These are phyloP conservation scores for Pimephales promelas DNA, from an alignment of 2,113 vertebrate species.

Conservation along the genomic window DNA sequence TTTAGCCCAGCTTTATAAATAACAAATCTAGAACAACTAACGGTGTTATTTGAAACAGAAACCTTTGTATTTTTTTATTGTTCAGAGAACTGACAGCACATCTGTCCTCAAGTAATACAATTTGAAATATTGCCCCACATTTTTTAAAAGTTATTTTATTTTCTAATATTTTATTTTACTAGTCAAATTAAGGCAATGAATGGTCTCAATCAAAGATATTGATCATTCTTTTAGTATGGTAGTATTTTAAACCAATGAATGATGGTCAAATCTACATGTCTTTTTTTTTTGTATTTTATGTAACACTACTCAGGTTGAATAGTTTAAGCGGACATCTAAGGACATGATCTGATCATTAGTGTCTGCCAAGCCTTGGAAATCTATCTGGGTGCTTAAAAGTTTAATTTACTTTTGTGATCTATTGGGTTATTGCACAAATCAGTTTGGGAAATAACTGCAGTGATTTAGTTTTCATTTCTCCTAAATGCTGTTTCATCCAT, in stretches of 20 bases:
- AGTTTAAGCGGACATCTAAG: constrained; percentile 13
- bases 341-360: constrained; percentile 28
- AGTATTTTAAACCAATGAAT: not conserved
- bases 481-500: constrained; percentile 45
- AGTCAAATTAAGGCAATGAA: not conserved
- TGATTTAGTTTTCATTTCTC: constrained; percentile 44
- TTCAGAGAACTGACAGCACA: not conserved
- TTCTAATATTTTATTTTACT: not conserved
- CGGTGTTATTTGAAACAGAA: not conserved
- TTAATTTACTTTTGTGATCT: constrained; percentile 30
- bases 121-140: not conserved
- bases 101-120: not conserved
- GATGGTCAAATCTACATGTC: not conserved
- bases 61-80: not conserved
- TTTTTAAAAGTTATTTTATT: not conserved
- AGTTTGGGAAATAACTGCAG: constrained; percentile 28
- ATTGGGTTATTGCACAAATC: constrained; percentile 26
- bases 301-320: constrained; percentile 22
- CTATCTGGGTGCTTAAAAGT: constrained; percentile 31
- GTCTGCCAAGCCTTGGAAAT: constrained; percentile 26
- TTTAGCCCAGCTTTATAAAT: constrained; percentile 10
- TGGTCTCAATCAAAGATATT: not conserved
- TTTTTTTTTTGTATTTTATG: constrained; percentile 20
- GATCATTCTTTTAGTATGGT: not conserved
- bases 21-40: not conserved